Evolutionary conservation across 1,140 invertebrate genomes (phyloP), one percentile per base, ranked within the genome.

Genomic region (Euura lappo): DNA sequence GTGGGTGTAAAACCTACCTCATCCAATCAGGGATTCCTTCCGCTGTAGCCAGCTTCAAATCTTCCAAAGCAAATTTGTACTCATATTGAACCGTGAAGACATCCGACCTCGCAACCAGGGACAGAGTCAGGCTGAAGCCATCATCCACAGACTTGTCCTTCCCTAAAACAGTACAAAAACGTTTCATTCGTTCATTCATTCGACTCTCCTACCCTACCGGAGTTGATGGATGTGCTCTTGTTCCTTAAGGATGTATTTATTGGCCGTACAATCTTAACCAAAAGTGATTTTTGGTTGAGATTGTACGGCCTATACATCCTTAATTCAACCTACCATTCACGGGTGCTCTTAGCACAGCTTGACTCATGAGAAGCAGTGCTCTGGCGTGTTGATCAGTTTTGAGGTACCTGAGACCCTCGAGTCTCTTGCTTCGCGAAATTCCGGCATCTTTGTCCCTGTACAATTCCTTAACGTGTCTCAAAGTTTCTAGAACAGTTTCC

Each of bases 331-430:
- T 84, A 89, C 88, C 88, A 74, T 86, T 85, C 71, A 85, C 82
- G 8, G 92, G 91, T 7, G 93, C 91, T 75, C 91, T 87, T 45
- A 93, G 84, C 2, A 94, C 89, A 3, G 91, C 90, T 79, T 93
- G 90, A 80, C 90, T 91, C 51, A 89, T 89, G 0, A 92, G 80
- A 0, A 88, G 75, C n/a, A 93, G 78, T 0, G 91, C 89, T 78
- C 90, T 90, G 13, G 86, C 78, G 3, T 87, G 80, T 65, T 92
- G 83, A 1, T 85, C 88, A 5, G 87, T 82, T 69, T 88, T 78
- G 6, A 89, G 78, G 3, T 83, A 81, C 42, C 82, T 69, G 51
- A 89, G 85, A 1, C 88, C 91, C 44, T 89, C 89, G 28, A 86
- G 71, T n/a, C 90, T 81, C 7, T 84, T 82, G 6, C 84, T 82